Percentiles rank a stretch among this genome's conserved stretches.
Conservation (phyloP, 92 coral and sea anemone genomes). For the Chrysogorgia sp. region DNA sequence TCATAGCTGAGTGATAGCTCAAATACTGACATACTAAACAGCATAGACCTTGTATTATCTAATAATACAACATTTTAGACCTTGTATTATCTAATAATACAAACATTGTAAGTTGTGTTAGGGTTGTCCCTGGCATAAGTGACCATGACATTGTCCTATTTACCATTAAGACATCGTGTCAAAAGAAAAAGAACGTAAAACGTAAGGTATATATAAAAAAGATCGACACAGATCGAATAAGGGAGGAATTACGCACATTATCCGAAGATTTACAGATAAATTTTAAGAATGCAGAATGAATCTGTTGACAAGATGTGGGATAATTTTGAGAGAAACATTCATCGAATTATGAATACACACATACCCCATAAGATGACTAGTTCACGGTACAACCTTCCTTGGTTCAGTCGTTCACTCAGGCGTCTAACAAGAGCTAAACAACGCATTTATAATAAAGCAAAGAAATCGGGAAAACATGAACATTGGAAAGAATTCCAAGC, state of each 20-base stretch:
- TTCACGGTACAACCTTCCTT: conserved; percentile 60
- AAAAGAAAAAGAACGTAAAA: conserved; percentile 52
- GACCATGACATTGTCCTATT: conserved; percentile 70
- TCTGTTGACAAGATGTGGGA: conserved; percentile 67
- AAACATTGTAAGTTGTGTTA: conserved; percentile 53
- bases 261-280: not conserved
- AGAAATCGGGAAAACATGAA: too few relatives aligned
- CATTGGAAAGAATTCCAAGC: too few relatives aligned
- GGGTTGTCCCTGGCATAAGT: conserved; percentile 58
- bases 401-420: too few relatives aligned
- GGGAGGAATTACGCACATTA: conserved; percentile 1
- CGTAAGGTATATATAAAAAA: conserved; percentile 63
- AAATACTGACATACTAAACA: too few relatives aligned
- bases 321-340: conserved; percentile 49
- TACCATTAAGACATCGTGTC: conserved; percentile 45
- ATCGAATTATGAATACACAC: conserved; percentile 58
- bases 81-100: conserved; percentile 59
- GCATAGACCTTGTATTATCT: conserved; percentile 59
- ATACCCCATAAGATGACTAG: conserved; percentile 67
- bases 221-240: not conserved
- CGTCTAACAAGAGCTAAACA: too few relatives aligned
- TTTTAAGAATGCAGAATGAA: not conserved
- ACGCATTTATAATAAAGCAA: too few relatives aligned
- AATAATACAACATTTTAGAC: conserved; percentile 64
- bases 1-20: too few relatives aligned